Evolutionary conservation across 2,113 vertebrate species (phyloP), one percentile per base, ranked within the genome.

Genomic region (Peromyscus maniculatus): DNA sequence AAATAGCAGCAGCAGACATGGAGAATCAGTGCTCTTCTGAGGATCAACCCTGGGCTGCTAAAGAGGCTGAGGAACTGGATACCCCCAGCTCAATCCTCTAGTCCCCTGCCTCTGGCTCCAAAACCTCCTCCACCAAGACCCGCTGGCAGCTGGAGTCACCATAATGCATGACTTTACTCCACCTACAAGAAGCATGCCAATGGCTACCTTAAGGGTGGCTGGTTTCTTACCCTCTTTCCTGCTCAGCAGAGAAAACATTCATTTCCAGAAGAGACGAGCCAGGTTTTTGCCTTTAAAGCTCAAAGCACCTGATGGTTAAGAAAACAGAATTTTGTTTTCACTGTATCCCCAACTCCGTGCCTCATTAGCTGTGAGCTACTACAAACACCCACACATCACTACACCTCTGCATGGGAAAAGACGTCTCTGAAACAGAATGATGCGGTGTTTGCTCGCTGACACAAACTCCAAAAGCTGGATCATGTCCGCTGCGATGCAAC

Each of bases 1-100:
- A 87, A 95, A 97, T 67, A 74, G 52, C 92, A 89, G 88, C 8
- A 0, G 82, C 62, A 91, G 94, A 93, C 92, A 22, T 66, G 89
- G n/a, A 77, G 96, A 97, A 82, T 43, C 21, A 19, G 69, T 66
- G 59, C 28, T 86, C 9, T 91, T 94, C 71, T n/a, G 67, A 71
- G 49, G 84, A 74, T 92, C 49, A 64, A 22, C 80, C 21, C 0
- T 52, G 55, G 46, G 66, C 22, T 17, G 0, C 55, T 80, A 59
- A 33, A 11, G 26, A 75, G 93, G 82, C 64, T 43, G 66, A 57
- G 82, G 90, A 95, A 62, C 82, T 39, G 17, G 36, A 78, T 52
- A 19, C 67, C 71, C 95, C 7, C 80, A 71, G 43, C 57, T 88
- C 94, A 15, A 39, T 33, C 84, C 1, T 0, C 74, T 28, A 15